These are phyloP conservation scores for Trissolcus basalis DNA, from an alignment of 1,140 invertebrate species.

Conservation along the genomic window DNA sequence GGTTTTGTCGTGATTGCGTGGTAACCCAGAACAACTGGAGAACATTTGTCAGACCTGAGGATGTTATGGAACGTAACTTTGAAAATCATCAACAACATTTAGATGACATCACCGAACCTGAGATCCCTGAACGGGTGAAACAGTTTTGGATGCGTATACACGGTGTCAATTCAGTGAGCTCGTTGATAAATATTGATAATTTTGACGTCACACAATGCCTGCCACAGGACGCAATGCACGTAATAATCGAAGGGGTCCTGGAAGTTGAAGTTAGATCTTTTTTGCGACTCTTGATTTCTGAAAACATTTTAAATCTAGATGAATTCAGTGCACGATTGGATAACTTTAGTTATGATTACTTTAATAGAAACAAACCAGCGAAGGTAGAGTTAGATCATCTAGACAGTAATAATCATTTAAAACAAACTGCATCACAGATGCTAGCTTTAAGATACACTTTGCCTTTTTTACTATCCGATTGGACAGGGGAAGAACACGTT, in stretches of 20 bases:
- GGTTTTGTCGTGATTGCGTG: constrained; percentile 46
- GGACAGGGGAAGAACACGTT: constrained; percentile 11
- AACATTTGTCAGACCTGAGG: constrained; percentile 17
- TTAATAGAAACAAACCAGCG: constrained; percentile 30
- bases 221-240: constrained; percentile 58
- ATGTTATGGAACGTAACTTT: constrained; percentile 25
- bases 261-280: constrained; percentile 20
- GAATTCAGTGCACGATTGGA: constrained; percentile 44
- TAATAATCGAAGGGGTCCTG: constrained; percentile 49
- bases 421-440: constrained; percentile 41
- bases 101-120: constrained; percentile 19
- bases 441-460: constrained; percentile 15
- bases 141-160: constrained; percentile 42
- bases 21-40: constrained; percentile 41
- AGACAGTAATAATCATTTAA: background rate
- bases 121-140: background rate
- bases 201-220: constrained; percentile 52
- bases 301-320: constrained; percentile 19
- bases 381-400: constrained; percentile 4
- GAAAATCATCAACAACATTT: constrained; percentile 34
- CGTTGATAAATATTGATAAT: constrained; percentile 15
- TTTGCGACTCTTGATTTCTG: constrained; percentile 10
- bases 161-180: constrained; percentile 39
- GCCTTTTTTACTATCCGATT: constrained; percentile 31
- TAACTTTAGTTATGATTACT: constrained; percentile 49